Evolutionary conservation across 2,888 invertebrate species (phyloP), one percentile per base, ranked within the genome.

Genomic region (Rosalia funebris): DNA sequence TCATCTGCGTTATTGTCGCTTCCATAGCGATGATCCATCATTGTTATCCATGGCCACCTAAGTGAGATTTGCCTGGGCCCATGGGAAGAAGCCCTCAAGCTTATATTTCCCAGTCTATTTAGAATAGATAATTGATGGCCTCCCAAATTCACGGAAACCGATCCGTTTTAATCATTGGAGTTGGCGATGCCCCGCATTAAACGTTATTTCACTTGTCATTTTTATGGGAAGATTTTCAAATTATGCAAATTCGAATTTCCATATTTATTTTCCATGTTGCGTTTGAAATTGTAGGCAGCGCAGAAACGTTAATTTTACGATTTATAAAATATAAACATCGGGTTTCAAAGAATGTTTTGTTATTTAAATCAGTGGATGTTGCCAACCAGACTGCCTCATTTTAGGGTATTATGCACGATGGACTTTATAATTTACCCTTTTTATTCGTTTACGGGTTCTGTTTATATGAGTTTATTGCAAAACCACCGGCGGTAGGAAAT

Each of bases 31-130:
- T 68, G 71, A 74, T 73, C 72, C 63, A 71, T 74, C 74, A 74
- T 73, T 69, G 72, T 72, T 70, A 74, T 70, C 61, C 57, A 57
- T 58, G 65, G 69, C 68, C 63, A 71, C 70, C 72, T 73, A 77
- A 76, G 75, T 75, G 74, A 73, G 77, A 77, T 77, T 76, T 77
- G 55, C 57, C 47, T 62, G 55, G 60, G 63, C 65, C 62, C 69
- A 44, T 44, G 66, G 65, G 71, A 68, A 63, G 54, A 42, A 31
- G 63, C 68, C 63, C 60, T 47, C 47, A 54, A 56, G 56, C 60
- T 60, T 64, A 57, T 57, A 61, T 66, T 62, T 62, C 60, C 54
- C 54, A 46, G 56, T 60, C 66, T 68, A 68, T 71, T 70, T 71
- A 62, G 66, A 65, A 70, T 73, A 70, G 70, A 72, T 73, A 73